phyloP scores from a whole-genome alignment of 2,888 invertebrate genomes.

The Microchrysa polita region DNA sequence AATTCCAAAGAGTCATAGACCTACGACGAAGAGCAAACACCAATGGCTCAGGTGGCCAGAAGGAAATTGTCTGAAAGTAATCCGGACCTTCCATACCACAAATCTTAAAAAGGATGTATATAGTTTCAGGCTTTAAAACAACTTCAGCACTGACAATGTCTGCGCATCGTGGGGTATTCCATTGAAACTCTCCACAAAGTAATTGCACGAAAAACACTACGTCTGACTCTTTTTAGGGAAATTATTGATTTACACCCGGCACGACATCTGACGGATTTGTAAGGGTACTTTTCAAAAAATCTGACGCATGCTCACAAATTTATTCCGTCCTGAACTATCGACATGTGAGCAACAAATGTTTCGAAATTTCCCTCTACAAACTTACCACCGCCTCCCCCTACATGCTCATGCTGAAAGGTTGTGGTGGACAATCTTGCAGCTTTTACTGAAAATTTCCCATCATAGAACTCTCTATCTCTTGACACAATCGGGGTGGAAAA shows the following conservation, averaged over 20 bases:
- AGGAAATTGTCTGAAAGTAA: background rate
- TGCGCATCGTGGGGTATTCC: background rate
- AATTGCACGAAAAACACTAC: background rate
- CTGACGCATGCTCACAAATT: constrained; percentile 29
- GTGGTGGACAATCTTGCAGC: background rate
- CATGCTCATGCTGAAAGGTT: constrained; percentile 1
- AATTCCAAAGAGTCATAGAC: too few species aligned
- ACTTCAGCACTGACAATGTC: background rate
- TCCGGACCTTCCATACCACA: background rate
- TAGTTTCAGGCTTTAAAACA: background rate
- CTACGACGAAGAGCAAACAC: background rate
- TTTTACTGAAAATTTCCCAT: too few species aligned
- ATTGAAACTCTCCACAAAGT: background rate
- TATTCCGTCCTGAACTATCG: constrained; percentile 16
- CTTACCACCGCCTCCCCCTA: background rate
- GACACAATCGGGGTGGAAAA: background rate
- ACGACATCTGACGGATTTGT: constrained; percentile 19
- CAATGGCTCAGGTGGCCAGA: background rate
- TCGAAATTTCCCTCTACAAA: background rate
- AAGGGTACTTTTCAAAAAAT: background rate
- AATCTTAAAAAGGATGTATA: background rate
- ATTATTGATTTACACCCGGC: constrained; percentile 18
- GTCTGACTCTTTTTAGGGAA: constrained; percentile 1
- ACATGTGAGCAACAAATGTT: constrained; percentile 37
- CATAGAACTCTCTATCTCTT: too few species aligned